phyloP scores from a whole-genome alignment of 2,797 vertebrate genomes.

The Acrossocheilus fasciatus region DNA sequence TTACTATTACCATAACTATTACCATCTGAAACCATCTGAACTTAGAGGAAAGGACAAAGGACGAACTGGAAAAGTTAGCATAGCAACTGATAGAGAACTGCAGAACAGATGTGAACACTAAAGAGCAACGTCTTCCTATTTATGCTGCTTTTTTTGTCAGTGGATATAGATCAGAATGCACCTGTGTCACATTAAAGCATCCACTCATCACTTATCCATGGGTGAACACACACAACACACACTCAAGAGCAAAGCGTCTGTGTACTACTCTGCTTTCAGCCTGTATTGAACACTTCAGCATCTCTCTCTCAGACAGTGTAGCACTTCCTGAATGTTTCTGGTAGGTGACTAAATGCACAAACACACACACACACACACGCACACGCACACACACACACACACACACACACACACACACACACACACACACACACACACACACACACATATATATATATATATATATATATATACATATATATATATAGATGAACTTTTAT shows the following conservation, averaged over 20 bases:
- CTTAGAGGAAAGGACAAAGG: neutral
- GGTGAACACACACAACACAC: neutral
- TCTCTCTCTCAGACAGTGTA: neutral
- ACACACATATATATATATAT: neutral
- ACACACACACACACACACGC: neutral
- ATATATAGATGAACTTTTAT: too few species aligned
- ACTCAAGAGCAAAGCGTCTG: neutral
- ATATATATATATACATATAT: conserved; percentile 13
- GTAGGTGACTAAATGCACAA: conserved; percentile 23
- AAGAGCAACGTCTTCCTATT: neutral
- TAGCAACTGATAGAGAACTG: neutral
- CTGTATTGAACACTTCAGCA: conserved; percentile 22
- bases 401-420: too few species aligned
- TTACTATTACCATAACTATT: neutral
- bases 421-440: too few species aligned
- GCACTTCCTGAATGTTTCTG: conserved; percentile 37
- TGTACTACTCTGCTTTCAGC: conserved; percentile 20
- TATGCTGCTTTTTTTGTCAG: conserved; percentile 2
- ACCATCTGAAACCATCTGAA: neutral
- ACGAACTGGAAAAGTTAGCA: neutral
- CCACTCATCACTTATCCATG: neutral
- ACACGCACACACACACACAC: neutral
- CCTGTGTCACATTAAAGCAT: conserved; percentile 47
- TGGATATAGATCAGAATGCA: conserved; percentile 42
- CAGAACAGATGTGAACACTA: neutral